Evolutionary conservation across 2,888 invertebrate genomes (phyloP).

Genomic region (Philopedon plagiatum): DNA sequence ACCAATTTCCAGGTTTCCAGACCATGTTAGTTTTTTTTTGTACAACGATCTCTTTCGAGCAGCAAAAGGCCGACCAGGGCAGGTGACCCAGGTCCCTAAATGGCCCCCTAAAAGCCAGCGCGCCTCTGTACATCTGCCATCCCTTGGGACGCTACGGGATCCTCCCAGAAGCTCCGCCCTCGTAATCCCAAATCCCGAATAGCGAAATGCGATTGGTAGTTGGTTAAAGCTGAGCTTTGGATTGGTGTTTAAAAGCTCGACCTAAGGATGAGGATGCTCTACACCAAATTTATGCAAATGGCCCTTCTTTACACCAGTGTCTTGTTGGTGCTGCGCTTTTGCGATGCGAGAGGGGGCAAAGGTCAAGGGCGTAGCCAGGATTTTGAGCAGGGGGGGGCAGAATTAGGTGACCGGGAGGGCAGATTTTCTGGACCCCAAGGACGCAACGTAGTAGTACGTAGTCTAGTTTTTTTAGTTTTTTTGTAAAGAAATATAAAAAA

Average conservation of each 20-base stretch:
- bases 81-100: slow-evolving; percentile 48
- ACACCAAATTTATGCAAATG: slow-evolving; percentile 53
- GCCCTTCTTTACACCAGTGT: slow-evolving; percentile 54
- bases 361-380: too few relatives aligned
- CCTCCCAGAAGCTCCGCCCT: slow-evolving; percentile 48
- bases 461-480: too few relatives aligned
- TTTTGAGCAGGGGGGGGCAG: too few relatives aligned
- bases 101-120: slow-evolving; percentile 47
- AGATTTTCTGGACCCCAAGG: too few relatives aligned
- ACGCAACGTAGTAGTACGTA: too few relatives aligned
- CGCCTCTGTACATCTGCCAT: slow-evolving; percentile 53
- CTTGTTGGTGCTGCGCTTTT: slow-evolving; percentile 54
- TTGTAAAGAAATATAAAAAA: too few relatives aligned
- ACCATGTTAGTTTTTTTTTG: slow-evolving; percentile 31
- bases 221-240: slow-evolving; percentile 20
- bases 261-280: slow-evolving; percentile 51
- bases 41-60: slow-evolving; percentile 37
- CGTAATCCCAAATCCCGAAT: slow-evolving; percentile 29
- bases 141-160: slow-evolving; percentile 49
- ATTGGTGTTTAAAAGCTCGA: slow-evolving; percentile 46
- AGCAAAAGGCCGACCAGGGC: slow-evolving; percentile 46
- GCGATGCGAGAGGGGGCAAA: slow-evolving; percentile 52
- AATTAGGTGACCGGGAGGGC: too few relatives aligned
- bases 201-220: slow-evolving; percentile 36
- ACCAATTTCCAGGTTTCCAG: slow-evolving; percentile 13